A percentile compares a stretch with the other conserved stretches of the same genome.
Conservation (phyloP, 2,113 vertebrate species). For the Steatornis caripensis region DNA sequence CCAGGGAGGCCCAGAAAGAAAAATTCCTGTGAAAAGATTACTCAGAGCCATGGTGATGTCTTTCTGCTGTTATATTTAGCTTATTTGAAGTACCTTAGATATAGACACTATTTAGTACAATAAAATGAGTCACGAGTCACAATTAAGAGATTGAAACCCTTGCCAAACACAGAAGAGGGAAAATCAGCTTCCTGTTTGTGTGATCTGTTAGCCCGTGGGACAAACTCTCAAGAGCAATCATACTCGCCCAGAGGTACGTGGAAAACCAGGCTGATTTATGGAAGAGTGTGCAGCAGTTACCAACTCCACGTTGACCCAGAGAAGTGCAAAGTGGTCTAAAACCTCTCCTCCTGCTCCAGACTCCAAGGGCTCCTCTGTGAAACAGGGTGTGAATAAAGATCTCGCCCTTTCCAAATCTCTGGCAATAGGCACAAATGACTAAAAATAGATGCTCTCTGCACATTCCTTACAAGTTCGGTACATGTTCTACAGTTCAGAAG, state of each 20-base stretch:
- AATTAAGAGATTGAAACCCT: neutral
- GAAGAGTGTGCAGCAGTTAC: neutral
- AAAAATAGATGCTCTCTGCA: neutral
- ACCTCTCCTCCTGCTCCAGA: neutral
- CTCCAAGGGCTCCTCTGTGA: rapidly evolving
- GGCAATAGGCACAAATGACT: neutral
- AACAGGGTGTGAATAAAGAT: neutral
- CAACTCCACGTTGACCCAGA: neutral
- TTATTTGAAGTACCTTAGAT: neutral
- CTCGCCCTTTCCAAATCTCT: neutral
- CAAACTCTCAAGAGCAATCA: neutral
- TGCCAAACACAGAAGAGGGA: neutral
- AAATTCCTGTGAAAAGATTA: neutral
- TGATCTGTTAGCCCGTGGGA: neutral
- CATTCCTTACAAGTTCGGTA: neutral
- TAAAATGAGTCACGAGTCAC: neutral
- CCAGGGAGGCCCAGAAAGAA: neutral
- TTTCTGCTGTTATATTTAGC: neutral
- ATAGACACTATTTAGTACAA: neutral
- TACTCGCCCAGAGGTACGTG: neutral
- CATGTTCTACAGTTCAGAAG: neutral
- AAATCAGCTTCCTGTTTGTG: neutral
- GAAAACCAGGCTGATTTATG: neutral
- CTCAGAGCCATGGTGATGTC: neutral
- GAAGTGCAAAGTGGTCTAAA: neutral